Conservation (phyloP, 2,113 vertebrate species). For the Tympanuchus pallidicinctus region DNA sequence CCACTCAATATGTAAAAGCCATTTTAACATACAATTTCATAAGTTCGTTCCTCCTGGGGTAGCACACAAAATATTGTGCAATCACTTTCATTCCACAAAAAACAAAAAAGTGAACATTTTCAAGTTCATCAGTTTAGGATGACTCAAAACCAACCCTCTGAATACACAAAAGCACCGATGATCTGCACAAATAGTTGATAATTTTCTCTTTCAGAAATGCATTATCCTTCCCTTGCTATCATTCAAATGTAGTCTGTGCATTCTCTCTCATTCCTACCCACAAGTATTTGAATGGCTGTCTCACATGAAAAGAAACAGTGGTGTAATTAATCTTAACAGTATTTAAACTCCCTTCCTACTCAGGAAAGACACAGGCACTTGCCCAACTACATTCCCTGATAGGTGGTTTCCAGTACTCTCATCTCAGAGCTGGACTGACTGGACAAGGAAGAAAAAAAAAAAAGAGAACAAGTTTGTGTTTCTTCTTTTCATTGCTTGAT, state of each 20-base stretch:
- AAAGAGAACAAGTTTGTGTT: not conserved
- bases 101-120: not conserved
- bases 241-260: not conserved
- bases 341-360: not conserved
- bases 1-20: not conserved
- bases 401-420: not conserved
- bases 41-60: not conserved
- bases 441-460: conserved; percentile 15
- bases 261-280: not conserved
- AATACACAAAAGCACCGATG: not conserved
- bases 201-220: not conserved
- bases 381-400: not conserved
- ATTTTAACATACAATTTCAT: not conserved
- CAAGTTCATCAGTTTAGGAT: not conserved
- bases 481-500: conserved; percentile 73
- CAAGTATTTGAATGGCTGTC: not conserved
- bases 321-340: not conserved
- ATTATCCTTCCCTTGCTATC: not conserved
- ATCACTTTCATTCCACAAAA: not conserved
- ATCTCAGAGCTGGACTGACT: not conserved
- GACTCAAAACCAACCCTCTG: not conserved
- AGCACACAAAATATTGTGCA: not conserved
- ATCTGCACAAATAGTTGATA: not conserved
- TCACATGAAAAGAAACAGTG: not conserved
- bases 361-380: not conserved